Base-by-base conservation (phyloP, 2,797 vertebrate genomes). In the Chelon auratus region DNA sequence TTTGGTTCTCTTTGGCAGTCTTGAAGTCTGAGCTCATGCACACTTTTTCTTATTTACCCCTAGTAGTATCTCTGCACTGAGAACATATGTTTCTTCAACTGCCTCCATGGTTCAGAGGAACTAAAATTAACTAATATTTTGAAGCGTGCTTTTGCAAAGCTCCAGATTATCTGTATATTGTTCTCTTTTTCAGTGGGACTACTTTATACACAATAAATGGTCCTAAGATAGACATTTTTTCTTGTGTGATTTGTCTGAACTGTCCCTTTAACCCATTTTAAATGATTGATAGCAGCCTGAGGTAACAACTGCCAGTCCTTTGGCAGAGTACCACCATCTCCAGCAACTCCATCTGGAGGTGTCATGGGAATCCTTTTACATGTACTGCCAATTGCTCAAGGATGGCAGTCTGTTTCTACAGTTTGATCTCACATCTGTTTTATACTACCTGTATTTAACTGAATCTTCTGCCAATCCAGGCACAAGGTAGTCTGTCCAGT, bases 401-500 rank as follows among this genome's bases (percentile, higher is more conserved):
- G 58, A 85, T 85, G 72, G 69, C 36, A 77, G 20, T 42, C 43
- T 1, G 15, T 71, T 76, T 81, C 24, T 20, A 14, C 18, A 47
- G 58, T 81, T 58, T 68, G 54, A 57, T 68, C 26, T 13, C 66
- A 17, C 65, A 55, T 84, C 87, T 81, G 76, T 61, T 78, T 79
- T 50, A 7, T 22, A 37, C 56, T 36, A 50, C 26, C 50, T 56
- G 50, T 33, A 13, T 70, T 50, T 33, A 52, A 3, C 1, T n/a
- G 22, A 45, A 40, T 26, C 62, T 43, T 70, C 39, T 54, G 37
- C 60, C 57, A 18, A 26, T 36, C 0, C 84, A 97, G 97, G 97
- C 96, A 0, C 96, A 97, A 83, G 94, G 95, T 0, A 95, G 95
- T n/a, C 94, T 96, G 5, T 95, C 96, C 4, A 94, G 95, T 1